Conservation (phyloP, 2,113 vertebrate species). For the Falco punctatus region DNA sequence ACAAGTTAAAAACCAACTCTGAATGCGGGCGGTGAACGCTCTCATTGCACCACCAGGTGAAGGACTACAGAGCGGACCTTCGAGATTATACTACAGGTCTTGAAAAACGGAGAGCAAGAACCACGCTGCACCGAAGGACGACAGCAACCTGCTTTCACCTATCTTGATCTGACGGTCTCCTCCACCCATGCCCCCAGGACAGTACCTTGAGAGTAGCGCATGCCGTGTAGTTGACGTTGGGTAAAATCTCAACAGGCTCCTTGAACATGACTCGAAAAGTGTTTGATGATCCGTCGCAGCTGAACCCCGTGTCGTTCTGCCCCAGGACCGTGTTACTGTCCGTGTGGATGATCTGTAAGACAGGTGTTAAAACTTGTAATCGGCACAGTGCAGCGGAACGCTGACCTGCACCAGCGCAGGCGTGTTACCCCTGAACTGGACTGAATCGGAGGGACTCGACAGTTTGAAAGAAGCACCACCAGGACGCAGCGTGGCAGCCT, state of each 20-base stretch:
- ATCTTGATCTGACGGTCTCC: rapidly evolving
- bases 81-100: rapidly evolving
- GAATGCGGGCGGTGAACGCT: rapidly evolving
- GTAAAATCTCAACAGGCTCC: conserved; percentile 94
- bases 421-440: rapidly evolving
- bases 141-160: background rate
- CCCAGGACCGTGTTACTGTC: conserved; percentile 96
- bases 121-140: rapidly evolving
- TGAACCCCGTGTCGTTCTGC: conserved; percentile 97
- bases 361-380: rapidly evolving
- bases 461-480: too few relatives aligned
- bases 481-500: too few relatives aligned
- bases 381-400: rapidly evolving
- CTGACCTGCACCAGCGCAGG: background rate
- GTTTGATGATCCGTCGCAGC: conserved; percentile 93
- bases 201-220: conserved; percentile 94
- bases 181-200: rapidly evolving
- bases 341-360: conserved; percentile 91
- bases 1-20: background rate
- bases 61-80: background rate
- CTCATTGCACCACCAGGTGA: background rate
- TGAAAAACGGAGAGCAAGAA: too few relatives aligned
- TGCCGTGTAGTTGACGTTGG: conserved; percentile 96
- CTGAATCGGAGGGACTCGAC: background rate
- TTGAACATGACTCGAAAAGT: conserved; percentile 99